Evolutionary conservation across 2,113 vertebrate genomes (phyloP), one percentile per base, ranked within the genome.

Genomic region (Lontra canadensis): DNA sequence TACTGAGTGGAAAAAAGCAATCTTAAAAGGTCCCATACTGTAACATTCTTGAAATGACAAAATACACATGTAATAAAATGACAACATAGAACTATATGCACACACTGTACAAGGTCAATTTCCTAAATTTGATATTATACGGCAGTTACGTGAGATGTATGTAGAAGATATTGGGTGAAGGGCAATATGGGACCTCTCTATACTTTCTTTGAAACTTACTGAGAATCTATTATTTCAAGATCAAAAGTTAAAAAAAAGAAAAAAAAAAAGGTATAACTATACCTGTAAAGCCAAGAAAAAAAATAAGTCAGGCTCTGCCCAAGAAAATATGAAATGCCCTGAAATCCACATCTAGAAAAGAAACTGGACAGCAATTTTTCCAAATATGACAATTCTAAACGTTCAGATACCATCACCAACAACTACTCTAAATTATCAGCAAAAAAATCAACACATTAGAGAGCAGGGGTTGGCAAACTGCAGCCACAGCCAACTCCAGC

Each of bases 271-370:
- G n/a, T 78, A 69, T 90, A 87, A 92, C 36, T 95, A 47, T 69
- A 71, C 47, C 59, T 15, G 26, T 23, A 88, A 78, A 8, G 49
- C 81, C 49, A 88, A 91, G 49, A 52, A 94, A 89, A 74, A 74
- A 79, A 87, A 73, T 84, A 90, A 88, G 83, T 76, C 34, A 95
- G 69, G 69, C 31, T 97, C 88, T 96, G 42, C 25, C 26, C 76
- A 94, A 96, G 93, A 86, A 97, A 95, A 88, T 34, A 10, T 87
- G 18, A 92, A 90, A 63, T 61, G 6, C n/a, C 34, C 69, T 80
- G 44, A 97, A 95, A 97, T 89, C 71, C 81, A 90, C 15, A 89
- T 82, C 84, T 95, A 97, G 87, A 78, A 94, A 96, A 90, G 85
- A 96, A 92, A 83, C 61, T 52, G 59, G 79, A 88, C 21, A 93